Percentiles rank a stretch among this genome's conserved stretches.
These are phyloP conservation scores for Aleiodes leptofemur DNA, from an alignment of 2,888 invertebrate genomes.

Conservation along the genomic window DNA sequence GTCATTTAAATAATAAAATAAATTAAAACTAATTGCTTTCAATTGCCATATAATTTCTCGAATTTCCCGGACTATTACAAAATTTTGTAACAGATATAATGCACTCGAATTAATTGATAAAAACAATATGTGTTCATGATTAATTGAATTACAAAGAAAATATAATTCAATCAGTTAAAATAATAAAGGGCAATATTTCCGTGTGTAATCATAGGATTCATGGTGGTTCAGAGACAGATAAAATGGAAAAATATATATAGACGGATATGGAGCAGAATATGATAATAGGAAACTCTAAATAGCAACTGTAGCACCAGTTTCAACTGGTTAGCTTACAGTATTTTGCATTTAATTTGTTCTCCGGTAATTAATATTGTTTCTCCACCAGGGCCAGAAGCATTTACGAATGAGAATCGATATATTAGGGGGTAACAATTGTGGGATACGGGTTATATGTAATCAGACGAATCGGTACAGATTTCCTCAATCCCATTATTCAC, in stretches of 20 bases:
- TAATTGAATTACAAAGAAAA: constrained; percentile 5
- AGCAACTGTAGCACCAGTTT: background rate
- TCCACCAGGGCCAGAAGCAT: constrained; percentile 8
- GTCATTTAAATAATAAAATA: too few species aligned
- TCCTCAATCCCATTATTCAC: too few species aligned
- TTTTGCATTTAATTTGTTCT: constrained; percentile 41
- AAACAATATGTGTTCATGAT: background rate
- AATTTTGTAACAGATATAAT: too few species aligned
- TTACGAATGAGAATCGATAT: constrained; percentile 15
- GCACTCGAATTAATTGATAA: background rate
- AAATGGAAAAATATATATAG: constrained; percentile 2
- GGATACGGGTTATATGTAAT: background rate
- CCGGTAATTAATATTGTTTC: constrained; percentile 39
- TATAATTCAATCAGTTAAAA: constrained; percentile 18
- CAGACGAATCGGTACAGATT: constrained; percentile 10
- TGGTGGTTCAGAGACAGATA: background rate
- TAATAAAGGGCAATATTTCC: constrained; percentile 7
- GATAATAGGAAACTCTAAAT: background rate
- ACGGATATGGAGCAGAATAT: constrained; percentile 6
- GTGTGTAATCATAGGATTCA: constrained; percentile 1
- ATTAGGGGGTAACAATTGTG: background rate
- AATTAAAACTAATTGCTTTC: too few species aligned
- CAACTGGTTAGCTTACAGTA: constrained; percentile 22
- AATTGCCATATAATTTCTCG: too few species aligned
- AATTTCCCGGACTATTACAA: too few species aligned